These are phyloP conservation scores for Nibea albiflora DNA, from an alignment of 2,113 vertebrate species.

Conservation along the genomic window DNA sequence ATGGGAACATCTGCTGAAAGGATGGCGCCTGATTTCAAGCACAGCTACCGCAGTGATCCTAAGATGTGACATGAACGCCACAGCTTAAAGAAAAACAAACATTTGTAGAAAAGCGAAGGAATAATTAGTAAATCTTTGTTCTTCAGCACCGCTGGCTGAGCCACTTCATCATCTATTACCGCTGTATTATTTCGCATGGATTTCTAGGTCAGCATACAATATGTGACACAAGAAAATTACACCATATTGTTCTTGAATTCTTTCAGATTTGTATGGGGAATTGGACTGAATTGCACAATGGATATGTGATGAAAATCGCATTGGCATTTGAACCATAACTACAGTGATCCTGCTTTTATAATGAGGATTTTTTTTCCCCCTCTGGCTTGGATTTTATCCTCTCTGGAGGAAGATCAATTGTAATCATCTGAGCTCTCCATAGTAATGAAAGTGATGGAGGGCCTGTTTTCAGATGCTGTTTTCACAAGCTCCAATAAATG, in stretches of 20 bases:
- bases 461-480: conserved; percentile 42
- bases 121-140: conserved; percentile 52
- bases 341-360: conserved; percentile 27
- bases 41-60: conserved; percentile 34
- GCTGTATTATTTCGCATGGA: conserved; percentile 19
- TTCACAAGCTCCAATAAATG: conserved; percentile 49
- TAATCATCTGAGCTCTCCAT: conserved; percentile 60
- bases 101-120: conserved; percentile 1
- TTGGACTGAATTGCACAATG: conserved; percentile 22
- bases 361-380: conserved; percentile 19
- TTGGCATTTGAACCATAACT: conserved; percentile 8
- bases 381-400: conserved; percentile 49
- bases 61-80: not conserved
- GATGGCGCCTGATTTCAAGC: conserved; percentile 33
- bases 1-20: conserved; percentile 48
- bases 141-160: conserved; percentile 11
- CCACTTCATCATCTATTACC: conserved; percentile 1
- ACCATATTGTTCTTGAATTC: conserved; percentile 18
- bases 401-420: conserved; percentile 64
- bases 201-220: conserved; percentile 56
- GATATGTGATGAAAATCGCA: conserved; percentile 35
- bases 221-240: conserved; percentile 5
- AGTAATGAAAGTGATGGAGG: conserved; percentile 54
- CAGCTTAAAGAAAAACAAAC: not conserved
- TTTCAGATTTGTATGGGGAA: conserved; percentile 29